Evolutionary conservation across 2,113 vertebrate genomes (phyloP).

Genomic region (Carassius carassius): DNA sequence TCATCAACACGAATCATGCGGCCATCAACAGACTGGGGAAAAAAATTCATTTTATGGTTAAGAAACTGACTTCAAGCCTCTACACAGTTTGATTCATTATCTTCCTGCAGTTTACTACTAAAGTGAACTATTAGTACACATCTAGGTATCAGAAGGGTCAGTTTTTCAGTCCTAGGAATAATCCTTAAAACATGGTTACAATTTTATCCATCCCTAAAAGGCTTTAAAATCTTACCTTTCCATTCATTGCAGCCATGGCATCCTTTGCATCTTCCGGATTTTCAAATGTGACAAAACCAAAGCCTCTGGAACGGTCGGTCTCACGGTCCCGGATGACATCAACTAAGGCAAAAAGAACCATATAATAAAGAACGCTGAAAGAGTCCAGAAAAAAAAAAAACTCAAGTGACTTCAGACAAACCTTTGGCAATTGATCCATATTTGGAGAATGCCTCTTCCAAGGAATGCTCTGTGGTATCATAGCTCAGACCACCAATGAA

Average conservation of each 20-base stretch:
- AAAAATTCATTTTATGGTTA: background rate
- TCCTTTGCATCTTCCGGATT: slow-evolving; percentile 91
- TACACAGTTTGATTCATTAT: background rate
- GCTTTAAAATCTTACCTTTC: slow-evolving; percentile 76
- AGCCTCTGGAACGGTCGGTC: slow-evolving; percentile 85
- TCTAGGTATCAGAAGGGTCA: too few relatives aligned
- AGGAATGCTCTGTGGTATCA: slow-evolving; percentile 84
- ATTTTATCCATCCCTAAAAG: background rate
- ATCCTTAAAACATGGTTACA: background rate
- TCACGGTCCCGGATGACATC: slow-evolving; percentile 89
- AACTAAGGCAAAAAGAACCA: slow-evolving; percentile 65
- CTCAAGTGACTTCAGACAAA: slow-evolving; percentile 41
- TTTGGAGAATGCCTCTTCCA: slow-evolving; percentile 89
- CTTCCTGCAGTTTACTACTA: background rate
- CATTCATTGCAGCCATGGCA: slow-evolving; percentile 89
- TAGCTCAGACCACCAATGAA: slow-evolving; percentile 88
- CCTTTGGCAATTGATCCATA: slow-evolving; percentile 86
- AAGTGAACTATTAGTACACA: too few relatives aligned
- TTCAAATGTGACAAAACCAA: slow-evolving; percentile 90
- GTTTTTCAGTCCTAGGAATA: too few relatives aligned
- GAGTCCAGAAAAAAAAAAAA: too few relatives aligned
- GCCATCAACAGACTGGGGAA: slow-evolving; percentile 81
- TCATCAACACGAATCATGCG: slow-evolving; percentile 88
- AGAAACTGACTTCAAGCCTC: background rate
- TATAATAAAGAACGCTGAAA: background rate